Evolutionary conservation across 2,113 vertebrate genomes (phyloP).

Genomic region (Rhinichthys klamathensis): DNA sequence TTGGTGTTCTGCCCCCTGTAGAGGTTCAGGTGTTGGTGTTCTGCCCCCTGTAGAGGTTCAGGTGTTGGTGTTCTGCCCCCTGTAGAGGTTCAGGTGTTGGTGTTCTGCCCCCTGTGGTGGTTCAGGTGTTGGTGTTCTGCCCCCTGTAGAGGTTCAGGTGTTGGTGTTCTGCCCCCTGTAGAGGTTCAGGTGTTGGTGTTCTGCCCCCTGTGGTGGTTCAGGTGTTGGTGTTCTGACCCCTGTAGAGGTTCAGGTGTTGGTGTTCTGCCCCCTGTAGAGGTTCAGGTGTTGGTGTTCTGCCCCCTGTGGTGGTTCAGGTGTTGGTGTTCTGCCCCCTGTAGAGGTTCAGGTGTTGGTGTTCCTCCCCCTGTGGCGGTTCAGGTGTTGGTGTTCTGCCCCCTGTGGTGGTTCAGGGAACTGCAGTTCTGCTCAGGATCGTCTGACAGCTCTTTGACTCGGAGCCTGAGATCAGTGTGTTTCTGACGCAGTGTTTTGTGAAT

Average conservation of each 20-base stretch:
- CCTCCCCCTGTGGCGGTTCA: not conserved
- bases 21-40: too few relatives aligned
- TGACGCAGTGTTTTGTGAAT: slow-evolving; percentile 59
- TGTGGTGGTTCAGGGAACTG: not conserved
- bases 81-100: too few relatives aligned
- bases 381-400: not conserved
- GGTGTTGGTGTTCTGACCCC: too few relatives aligned
- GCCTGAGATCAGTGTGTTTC: slow-evolving; percentile 52
- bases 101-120: too few relatives aligned
- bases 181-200: too few relatives aligned
- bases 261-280: too few relatives aligned
- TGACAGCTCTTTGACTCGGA: slow-evolving; percentile 63
- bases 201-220: not conserved
- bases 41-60: not conserved
- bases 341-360: too few relatives aligned
- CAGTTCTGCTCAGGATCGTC: slow-evolving; percentile 53
- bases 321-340: too few relatives aligned
- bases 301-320: not conserved
- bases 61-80: too few relatives aligned
- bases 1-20: too few relatives aligned
- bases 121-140: not conserved
- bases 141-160: not conserved
- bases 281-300: not conserved
- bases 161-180: too few relatives aligned
- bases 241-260: too few relatives aligned